Base-by-base conservation (phyloP, 2,797 vertebrate genomes). In the Chaetophractus vellerosus region DNA sequence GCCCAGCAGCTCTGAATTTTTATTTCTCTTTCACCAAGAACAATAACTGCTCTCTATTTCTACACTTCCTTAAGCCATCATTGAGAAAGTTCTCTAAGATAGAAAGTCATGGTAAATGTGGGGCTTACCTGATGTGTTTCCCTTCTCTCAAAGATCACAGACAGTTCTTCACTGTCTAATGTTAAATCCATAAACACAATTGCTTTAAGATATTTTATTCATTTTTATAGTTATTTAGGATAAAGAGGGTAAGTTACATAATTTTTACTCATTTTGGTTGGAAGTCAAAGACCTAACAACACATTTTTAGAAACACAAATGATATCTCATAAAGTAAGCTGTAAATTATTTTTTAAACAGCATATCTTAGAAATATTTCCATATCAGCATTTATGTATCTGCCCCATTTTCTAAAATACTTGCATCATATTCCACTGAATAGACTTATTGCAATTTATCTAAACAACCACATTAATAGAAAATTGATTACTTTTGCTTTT, bases 281-380 rank as follows among this genome's bases (percentile, higher is more conserved):
- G 14, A 86, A 82, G 80, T 33, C 5, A 31, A 72, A 91, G 74
- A 41, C 15, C 45, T 84, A 74, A 74, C 0, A 64, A 88, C 84
- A 31, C 8, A 78, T 48, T 80, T 59, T 83, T 18, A 15, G 52
- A 96, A 81, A 50, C 52, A 69, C 3, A 79, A 83, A 68, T 19
- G 0, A 52, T 55, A 72, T 64, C 14, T 31, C 18, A 50, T 9
- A 85, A 94, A 68, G 28, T 81, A 48, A 89, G 11, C 33, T 83
- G 16, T 50, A 57, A 52, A 68, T 8, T 79, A n/a, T n/a, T 66
- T 92, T 68, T n/a, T 31, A 93, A 93, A 78, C 6, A 88, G 41
- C 2, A 52, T 8, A 36, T 82, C 9, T 76, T 88, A 84, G 57
- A 93, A 81, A 85, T 33, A 86, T 36, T 69, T 91, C 15, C 57